Conservation (phyloP, 1,140 invertebrate species). For the Nixonia krombeini region DNA sequence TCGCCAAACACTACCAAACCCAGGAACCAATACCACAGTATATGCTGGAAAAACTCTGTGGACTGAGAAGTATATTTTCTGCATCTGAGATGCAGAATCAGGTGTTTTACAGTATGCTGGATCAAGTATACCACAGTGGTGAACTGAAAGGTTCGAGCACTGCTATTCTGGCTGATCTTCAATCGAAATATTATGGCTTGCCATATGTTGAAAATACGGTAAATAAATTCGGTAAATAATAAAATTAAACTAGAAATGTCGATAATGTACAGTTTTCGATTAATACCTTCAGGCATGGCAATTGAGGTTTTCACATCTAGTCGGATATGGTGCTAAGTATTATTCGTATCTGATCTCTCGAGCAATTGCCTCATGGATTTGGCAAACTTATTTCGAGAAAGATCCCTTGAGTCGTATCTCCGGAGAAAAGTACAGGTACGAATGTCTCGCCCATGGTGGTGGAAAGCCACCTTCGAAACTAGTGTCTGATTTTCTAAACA, state of each 20-base stretch:
- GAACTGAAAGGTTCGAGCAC: slow-evolving; percentile 77
- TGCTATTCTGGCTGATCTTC: slow-evolving; percentile 84
- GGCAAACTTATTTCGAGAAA: slow-evolving; percentile 88
- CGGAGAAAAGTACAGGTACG: slow-evolving; percentile 83
- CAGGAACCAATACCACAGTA: slow-evolving; percentile 85
- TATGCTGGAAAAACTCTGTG: slow-evolving; percentile 83
- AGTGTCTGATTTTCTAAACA: slow-evolving; percentile 81
- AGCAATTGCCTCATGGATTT: slow-evolving; percentile 93
- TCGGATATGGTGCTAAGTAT: slow-evolving; percentile 98
- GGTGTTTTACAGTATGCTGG: slow-evolving; percentile 79
- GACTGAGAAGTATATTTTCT: slow-evolving; percentile 87
- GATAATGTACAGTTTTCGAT: slow-evolving; percentile 4
- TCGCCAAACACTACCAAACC: slow-evolving; percentile 94
- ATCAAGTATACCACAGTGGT: slow-evolving; percentile 89
- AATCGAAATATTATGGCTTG: slow-evolving; percentile 87
- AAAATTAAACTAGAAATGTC: not conserved
- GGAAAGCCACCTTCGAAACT: slow-evolving; percentile 83
- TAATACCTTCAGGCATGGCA: slow-evolving; percentile 86
- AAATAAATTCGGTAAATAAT: slow-evolving; percentile 50
- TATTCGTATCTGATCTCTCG: slow-evolving; percentile 97
- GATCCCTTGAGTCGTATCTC: slow-evolving; percentile 85
- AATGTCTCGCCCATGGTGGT: slow-evolving; percentile 91
- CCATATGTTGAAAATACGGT: slow-evolving; percentile 91
- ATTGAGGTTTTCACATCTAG: slow-evolving; percentile 94
- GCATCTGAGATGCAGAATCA: slow-evolving; percentile 94